Conservation (phyloP, 2,888 invertebrate genomes). For the Leptopterna dolabrata region DNA sequence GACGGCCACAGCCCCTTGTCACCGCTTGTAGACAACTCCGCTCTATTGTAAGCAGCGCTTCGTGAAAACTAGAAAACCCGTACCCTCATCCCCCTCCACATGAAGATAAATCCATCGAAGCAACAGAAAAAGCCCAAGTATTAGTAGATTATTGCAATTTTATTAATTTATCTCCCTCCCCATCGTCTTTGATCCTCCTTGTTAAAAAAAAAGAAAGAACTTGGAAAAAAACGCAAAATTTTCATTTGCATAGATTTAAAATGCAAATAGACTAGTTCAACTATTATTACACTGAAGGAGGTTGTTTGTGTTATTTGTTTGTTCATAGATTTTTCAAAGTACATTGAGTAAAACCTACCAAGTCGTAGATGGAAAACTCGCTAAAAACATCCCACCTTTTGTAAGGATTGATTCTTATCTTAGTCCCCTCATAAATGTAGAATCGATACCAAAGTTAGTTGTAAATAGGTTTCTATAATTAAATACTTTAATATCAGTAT, state of each 20-base stretch:
- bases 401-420: background rate
- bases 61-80: background rate
- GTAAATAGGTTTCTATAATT: slow-evolving; percentile 42
- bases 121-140: slow-evolving; percentile 28
- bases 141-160: slow-evolving; percentile 34
- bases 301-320: slow-evolving; percentile 15
- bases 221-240: no score
- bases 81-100: background rate
- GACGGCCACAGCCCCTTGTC: slow-evolving; percentile 77
- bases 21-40: slow-evolving; percentile 83
- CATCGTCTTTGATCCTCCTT: background rate
- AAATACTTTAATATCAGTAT: slow-evolving; percentile 15
- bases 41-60: slow-evolving; percentile 67
- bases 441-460: slow-evolving; percentile 48
- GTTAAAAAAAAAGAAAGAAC: background rate
- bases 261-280: background rate
- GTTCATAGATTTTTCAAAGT: background rate
- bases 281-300: background rate
- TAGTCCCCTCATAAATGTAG: slow-evolving; percentile 33
- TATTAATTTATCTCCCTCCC: slow-evolving; percentile 4
- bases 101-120: background rate
- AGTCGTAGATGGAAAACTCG: background rate
- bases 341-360: slow-evolving; percentile 18
- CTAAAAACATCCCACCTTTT: background rate
- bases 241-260: background rate